Percentiles rank a stretch among this genome's conserved stretches.
Evolutionary conservation across 2,888 invertebrate species (phyloP).

Genomic region (Microctonus brassicae): DNA sequence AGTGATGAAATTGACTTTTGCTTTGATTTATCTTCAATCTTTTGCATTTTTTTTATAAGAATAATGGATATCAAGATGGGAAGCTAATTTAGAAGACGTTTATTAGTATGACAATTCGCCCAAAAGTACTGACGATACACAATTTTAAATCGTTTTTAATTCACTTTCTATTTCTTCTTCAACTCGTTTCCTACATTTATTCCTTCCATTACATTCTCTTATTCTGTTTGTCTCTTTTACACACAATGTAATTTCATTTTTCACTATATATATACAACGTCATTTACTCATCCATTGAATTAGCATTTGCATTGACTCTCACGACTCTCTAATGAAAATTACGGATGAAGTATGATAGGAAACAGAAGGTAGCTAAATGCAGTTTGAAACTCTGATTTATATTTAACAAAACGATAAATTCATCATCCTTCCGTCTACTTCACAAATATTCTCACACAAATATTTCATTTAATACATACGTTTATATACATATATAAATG

Average conservation of each 20-base stretch:
- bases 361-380: neutral
- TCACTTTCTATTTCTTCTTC: neutral
- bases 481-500: neutral
- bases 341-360: neutral
- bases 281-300: neutral
- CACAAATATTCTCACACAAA: neutral
- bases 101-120: constrained; percentile 19
- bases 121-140: neutral
- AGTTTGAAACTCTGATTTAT: neutral
- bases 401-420: neutral
- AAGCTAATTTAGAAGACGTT: constrained; percentile 25
- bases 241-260: neutral
- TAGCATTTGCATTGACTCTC: neutral
- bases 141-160: neutral
- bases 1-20: constrained; percentile 20
- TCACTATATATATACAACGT: neutral
- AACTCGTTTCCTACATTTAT: neutral
- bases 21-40: neutral
- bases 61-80: constrained; percentile 13
- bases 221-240: neutral
- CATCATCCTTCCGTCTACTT: neutral
- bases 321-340: neutral
- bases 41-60: neutral
- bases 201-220: neutral
- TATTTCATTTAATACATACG: neutral